Conservation (phyloP, 2,797 vertebrate species). For the Echeneis naucrates region DNA sequence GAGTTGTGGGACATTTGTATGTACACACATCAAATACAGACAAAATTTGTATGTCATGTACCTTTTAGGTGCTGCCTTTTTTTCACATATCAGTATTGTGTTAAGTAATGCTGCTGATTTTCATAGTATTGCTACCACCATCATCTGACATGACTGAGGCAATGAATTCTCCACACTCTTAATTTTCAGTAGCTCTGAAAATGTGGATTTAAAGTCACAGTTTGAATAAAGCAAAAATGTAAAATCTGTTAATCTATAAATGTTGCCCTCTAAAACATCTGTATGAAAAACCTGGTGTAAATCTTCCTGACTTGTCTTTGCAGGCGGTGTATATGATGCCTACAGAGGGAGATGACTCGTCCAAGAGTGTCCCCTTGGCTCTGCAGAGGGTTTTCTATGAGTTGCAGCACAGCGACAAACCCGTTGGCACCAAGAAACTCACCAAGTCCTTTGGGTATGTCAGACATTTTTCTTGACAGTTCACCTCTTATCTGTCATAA, state of each 20-base stretch:
- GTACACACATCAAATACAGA: not conserved
- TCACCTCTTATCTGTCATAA: not conserved
- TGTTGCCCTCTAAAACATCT: not conserved
- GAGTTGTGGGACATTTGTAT: too few species aligned
- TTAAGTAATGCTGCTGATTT: not conserved
- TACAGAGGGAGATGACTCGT: constrained; percentile 98
- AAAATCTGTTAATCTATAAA: not conserved
- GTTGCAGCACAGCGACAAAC: constrained; percentile 98
- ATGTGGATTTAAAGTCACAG: not conserved
- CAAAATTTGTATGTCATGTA: not conserved
- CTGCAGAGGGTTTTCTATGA: constrained; percentile 99
- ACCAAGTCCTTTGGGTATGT: constrained; percentile 97
- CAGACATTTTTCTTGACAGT: not conserved
- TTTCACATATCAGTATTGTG: not conserved
- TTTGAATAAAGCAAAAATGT: not conserved
- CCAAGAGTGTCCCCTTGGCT: constrained; percentile 97
- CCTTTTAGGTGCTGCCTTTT: not conserved
- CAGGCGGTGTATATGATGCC: constrained; percentile 99
- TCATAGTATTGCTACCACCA: not conserved
- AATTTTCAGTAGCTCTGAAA: not conserved
- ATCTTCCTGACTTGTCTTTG: not conserved
- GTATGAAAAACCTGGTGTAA: not conserved
- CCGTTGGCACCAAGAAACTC: constrained; percentile 98
- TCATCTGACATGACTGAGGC: not conserved
- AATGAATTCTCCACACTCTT: not conserved